phyloP scores from a whole-genome alignment of 2,113 vertebrate species.

The Sterrhoptilus dennistouni region DNA sequence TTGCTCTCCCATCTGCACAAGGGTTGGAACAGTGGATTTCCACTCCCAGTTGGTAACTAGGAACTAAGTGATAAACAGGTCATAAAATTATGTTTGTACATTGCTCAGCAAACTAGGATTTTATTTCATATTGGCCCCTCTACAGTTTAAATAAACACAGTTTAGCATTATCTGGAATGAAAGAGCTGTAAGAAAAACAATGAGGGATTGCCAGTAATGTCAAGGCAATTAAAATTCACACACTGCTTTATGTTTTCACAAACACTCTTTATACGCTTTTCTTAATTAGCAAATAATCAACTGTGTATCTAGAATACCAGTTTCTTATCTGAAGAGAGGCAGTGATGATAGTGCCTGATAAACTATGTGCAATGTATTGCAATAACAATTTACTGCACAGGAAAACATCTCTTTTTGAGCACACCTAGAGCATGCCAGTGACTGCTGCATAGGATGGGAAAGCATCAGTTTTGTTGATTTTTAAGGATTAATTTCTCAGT shows the following conservation, averaged over 20 bases:
- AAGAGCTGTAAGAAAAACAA: slow-evolving; percentile 17
- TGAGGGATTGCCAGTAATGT: background rate
- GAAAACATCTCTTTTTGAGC: background rate
- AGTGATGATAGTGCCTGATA: background rate
- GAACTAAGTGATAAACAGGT: background rate
- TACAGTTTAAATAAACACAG: slow-evolving; percentile 14
- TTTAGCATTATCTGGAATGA: background rate
- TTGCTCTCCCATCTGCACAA: background rate
- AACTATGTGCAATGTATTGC: background rate
- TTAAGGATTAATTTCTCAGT: background rate
- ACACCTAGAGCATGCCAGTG: background rate
- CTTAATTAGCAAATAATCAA: slow-evolving; percentile 37
- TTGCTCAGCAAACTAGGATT: slow-evolving; percentile 16
- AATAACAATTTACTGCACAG: background rate
- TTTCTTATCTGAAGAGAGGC: background rate
- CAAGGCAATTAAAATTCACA: slow-evolving; percentile 27
- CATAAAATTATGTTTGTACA: slow-evolving; percentile 15
- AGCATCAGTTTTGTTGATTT: background rate
- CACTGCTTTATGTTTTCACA: slow-evolving; percentile 3
- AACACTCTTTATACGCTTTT: background rate
- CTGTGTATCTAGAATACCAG: background rate
- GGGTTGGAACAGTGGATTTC: background rate
- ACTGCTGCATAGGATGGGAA: background rate
- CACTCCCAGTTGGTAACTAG: background rate
- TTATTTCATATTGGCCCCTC: background rate